Evolutionary conservation across 2,797 vertebrate species (phyloP), one percentile per base, ranked within the genome.

Genomic region (Spinibarbus caldwelli): DNA sequence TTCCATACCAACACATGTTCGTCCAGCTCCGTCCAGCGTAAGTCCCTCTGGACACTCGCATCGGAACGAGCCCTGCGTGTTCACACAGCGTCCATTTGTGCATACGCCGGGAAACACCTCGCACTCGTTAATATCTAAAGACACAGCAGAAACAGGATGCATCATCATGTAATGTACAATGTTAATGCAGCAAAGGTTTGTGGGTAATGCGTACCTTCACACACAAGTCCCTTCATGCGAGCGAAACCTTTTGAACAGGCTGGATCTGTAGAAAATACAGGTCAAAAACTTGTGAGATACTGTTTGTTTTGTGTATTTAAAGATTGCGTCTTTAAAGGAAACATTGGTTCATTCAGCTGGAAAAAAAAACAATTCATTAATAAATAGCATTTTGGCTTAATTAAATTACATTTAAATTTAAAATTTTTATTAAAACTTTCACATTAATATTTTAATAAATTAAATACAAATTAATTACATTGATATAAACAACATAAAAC

Each of bases 41-140:
- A 99, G 95, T 17, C 98, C 98, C 90, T 97, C 97, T 0, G 96
- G 92, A 57, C 98, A 99, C 88, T 99, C 97, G 10, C 98, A 99
- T 31, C 95, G 96, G 92, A 99, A 99, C 2, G 98, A 99, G 83
- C 98, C 98, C n/a, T 96, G 97, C 0, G 96, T 96, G 94, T 99
- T 99, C 64, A 98, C 93, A 2, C 98, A 99, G 23, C 93, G 97
- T 2, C 98, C 98, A 0, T 99, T 99, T 59, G 96, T 96, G 87
- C 98, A 99, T 38, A 99, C 96, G 0, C 97, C 97, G 0, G 98
- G 98, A 94, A 99, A 99, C 80, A 99, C 97, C 90, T 99, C 97
- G 0, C 98, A 99, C 91, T 99, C 98, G 0, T 99, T 98, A 80
- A 99, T 97, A 34, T 99, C 98, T 99, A 87, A 1, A 80, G 87